Conservation (phyloP, 2,113 vertebrate genomes). For the Oreochromis aureus region DNA sequence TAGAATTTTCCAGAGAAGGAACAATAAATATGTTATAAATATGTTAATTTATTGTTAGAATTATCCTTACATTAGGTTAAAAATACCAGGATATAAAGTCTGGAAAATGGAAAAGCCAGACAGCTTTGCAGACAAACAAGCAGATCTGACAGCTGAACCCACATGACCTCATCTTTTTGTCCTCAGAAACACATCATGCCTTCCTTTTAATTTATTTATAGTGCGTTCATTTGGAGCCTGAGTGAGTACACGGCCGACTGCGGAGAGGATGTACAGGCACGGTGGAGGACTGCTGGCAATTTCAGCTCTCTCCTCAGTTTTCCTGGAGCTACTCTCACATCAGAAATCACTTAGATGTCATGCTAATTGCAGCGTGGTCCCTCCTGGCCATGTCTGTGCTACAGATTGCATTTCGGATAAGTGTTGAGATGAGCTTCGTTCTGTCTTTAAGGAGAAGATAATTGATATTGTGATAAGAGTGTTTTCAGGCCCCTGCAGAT, state of each 20-base stretch:
- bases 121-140: neutral
- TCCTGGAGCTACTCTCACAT: neutral
- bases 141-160: neutral
- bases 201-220: neutral
- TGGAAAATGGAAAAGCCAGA: neutral
- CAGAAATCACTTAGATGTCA: neutral
- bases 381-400: neutral
- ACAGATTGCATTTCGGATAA: conserved; percentile 2
- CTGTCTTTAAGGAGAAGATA: conserved; percentile 1
- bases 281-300: neutral
- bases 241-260: neutral
- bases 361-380: neutral
- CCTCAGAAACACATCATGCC: neutral
- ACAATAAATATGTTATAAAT: neutral
- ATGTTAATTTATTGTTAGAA: neutral
- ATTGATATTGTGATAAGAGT: conserved; percentile 18
- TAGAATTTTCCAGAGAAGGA: neutral
- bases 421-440: neutral
- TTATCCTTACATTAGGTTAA: neutral
- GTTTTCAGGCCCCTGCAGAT: neutral
- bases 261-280: neutral
- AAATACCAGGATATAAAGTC: neutral
- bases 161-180: neutral
- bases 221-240: neutral
- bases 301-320: neutral